Conservation (phyloP, 1,140 invertebrate genomes). For the Trigoniulus corallinus region DNA sequence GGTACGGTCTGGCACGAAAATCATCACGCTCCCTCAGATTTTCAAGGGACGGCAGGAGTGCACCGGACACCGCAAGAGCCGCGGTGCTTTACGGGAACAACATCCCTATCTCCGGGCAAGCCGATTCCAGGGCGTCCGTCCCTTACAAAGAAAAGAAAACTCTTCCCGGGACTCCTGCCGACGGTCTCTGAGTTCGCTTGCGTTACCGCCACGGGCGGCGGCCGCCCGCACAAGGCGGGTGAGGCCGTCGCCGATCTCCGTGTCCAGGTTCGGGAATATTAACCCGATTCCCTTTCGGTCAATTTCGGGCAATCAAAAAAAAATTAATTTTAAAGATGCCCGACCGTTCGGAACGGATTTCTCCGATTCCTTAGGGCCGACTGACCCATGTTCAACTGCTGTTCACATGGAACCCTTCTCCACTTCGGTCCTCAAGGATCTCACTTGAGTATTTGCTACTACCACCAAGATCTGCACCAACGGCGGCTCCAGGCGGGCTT, state of each 20-base stretch:
- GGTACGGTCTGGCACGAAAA: constrained; percentile 39
- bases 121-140: constrained; percentile 23
- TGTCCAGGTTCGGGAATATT: constrained; percentile 31
- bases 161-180: constrained; percentile 24
- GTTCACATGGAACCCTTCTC: constrained; percentile 28
- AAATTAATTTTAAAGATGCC: background rate
- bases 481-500: constrained; percentile 20
- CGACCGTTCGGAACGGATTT: constrained; percentile 17
- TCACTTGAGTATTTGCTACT: constrained; percentile 31
- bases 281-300: constrained; percentile 32
- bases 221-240: background rate
- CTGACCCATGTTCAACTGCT: constrained; percentile 27
- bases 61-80: constrained; percentile 27
- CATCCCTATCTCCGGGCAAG: constrained; percentile 27
- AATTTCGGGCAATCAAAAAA: background rate
- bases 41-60: constrained; percentile 26
- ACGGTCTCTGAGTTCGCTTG: constrained; percentile 27
- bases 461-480: constrained; percentile 27
- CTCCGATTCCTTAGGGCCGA: constrained; percentile 21
- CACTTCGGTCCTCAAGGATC: constrained; percentile 27
- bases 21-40: constrained; percentile 28
- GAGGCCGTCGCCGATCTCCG: constrained; percentile 17
- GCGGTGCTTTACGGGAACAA: constrained; percentile 24
- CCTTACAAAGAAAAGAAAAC: constrained; percentile 29
- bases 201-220: constrained; percentile 22